Evolutionary conservation across 2,113 vertebrate species (phyloP), one percentile per base, ranked within the genome.

Genomic region (Amia ocellicauda): DNA sequence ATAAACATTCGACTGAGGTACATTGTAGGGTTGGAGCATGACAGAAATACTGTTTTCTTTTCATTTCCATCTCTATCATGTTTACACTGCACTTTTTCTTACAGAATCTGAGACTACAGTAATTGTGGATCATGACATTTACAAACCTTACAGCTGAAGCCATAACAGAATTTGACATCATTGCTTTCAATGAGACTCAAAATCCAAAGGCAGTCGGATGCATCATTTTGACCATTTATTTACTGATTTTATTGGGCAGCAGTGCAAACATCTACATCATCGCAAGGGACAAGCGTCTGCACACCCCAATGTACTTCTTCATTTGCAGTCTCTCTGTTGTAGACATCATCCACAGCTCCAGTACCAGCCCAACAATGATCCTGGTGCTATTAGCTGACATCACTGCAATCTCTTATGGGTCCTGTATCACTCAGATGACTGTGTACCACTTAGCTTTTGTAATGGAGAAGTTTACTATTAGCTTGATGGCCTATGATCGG

Each of bases 231-330:
- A 24, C 71, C 7, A 50, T 45, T 23, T 76, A 71, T 36, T 58
- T 40, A 26, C 29, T 73, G 3, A 57, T 74, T 49, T 22, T 77
- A 55, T 23, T 77, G 5, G 43, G 66, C 31, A 67, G 51, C 19
- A 14, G 43, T 3, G 24, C 59, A 16, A 77, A 71, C 58, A 63
- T 77, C 19, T 71, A 29, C 49, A 58, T 74, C 47, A 71, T 77
- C 7, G 43, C n/a, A 23, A 55, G 41, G 26, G 49, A 74, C 61
- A 62, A 61, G 56, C 52, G 51, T n/a, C 71, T 77, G 11, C 69
- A 74, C 52, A 63, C 50, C 9, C 74, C 71, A 19, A 77, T 77
- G 74, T 77, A 77, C 66, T 63, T 77, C 1, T 66, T 77, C 24
- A 74, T 77, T 58, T 74, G 66, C 27, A 77, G 74, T 53, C 58